Evolutionary conservation across 2,113 vertebrate genomes (phyloP), one percentile per base, ranked within the genome.

Genomic region (Atractosteus spatula): DNA sequence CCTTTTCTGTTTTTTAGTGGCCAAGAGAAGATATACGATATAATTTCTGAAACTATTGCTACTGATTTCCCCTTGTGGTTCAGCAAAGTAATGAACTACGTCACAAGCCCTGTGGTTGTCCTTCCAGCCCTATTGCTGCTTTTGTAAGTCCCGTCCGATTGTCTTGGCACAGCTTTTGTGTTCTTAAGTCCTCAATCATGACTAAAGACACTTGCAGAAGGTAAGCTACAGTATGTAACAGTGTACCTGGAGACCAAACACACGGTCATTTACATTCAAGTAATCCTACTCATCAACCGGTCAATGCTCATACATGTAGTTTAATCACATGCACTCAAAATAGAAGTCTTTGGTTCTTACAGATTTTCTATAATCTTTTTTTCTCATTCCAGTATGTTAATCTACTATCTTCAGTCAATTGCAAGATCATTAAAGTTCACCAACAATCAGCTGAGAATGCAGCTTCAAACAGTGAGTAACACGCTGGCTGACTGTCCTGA

Each of bases 11-110:
- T 16, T 45, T 67, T 3, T 76, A 99, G 97, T 0, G 97, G 96
- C 62, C 97, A 99, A 81, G 96, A 99, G 83, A 99, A 97, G 83
- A 99, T 99, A 68, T 99, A 99, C 55, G 96, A 99, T 81, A 96
- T 99, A 16, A 93, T 99, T 77, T 97, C 93, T 0, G 97, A 99
- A 73, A 98, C 97, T 0, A 94, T 99, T 66, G 74, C 89, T 76
- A 90, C 77, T 0, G 96, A 98, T 81, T 97, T 98, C 75, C 97
- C 97, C 0, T 44, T 77, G 0, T 99, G 97, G 97, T 95, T 98
- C 86, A 91, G 92, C 77, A 92, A 88, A 0, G 94, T 92, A 71
- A 93, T 94, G 75, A 86, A 91, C 69, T 95, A 98, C 4, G n/a
- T 98, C 81, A 97, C 95, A 80, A 99, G 97, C 71, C 97, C 97